Evolutionary conservation across 2,113 vertebrate species (phyloP).

Genomic region (Typhlomys cinereus): DNA sequence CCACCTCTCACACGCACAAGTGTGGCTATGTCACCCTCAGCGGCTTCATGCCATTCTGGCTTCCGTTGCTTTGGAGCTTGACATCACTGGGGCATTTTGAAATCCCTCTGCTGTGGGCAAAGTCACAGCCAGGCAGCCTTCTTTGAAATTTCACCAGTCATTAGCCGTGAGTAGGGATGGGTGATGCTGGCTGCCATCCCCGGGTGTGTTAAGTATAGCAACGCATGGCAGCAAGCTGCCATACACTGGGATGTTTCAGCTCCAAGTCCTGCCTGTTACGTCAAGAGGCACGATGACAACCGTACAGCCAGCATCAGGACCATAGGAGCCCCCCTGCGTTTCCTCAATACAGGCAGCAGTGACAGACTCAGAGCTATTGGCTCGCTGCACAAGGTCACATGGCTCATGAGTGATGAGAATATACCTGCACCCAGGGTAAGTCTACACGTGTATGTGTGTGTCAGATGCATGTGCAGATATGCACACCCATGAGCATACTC

Average conservation of each 20-base stretch:
- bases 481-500: no score
- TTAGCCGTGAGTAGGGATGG: constrained; percentile 6
- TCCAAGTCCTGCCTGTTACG: neutral
- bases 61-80: neutral
- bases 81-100: constrained; percentile 5
- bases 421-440: neutral
- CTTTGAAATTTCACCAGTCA: constrained; percentile 68
- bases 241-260: neutral
- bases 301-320: neutral
- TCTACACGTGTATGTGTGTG: no score
- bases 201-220: neutral
- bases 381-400: neutral
- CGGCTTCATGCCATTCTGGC: neutral
- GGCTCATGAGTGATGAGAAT: neutral
- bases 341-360: neutral
- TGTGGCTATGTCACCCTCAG: neutral
- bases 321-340: neutral
- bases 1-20: no score
- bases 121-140: constrained; percentile 40
- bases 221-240: neutral
- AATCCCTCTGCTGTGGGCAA: constrained; percentile 32
- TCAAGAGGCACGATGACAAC: neutral
- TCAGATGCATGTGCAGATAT: no score
- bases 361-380: neutral
- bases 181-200: neutral